Percentiles rank a stretch among this genome's conserved stretches.
These are phyloP conservation scores for Ypsolopha scabrella DNA, from an alignment of 2,888 invertebrate species.

Conservation along the genomic window DNA sequence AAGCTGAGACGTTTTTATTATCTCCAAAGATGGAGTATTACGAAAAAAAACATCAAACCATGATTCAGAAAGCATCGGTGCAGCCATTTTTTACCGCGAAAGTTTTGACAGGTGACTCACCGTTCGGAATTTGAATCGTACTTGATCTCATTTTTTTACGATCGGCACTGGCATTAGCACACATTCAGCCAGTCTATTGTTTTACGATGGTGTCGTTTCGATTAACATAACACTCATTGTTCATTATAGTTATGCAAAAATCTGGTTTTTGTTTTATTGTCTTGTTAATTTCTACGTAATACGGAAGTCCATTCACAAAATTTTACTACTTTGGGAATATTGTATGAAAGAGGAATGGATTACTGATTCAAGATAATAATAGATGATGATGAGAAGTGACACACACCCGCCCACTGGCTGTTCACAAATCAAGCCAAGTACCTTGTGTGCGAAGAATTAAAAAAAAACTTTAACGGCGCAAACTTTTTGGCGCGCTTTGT, in stretches of 20 bases:
- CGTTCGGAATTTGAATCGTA: conserved; percentile 19
- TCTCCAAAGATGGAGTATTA: no score
- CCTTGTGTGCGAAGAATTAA: neutral
- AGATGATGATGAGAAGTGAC: neutral
- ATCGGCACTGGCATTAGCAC: neutral
- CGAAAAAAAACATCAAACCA: conserved; percentile 9
- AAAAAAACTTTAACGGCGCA: neutral
- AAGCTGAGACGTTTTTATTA: no score
- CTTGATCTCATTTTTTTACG: conserved; percentile 11
- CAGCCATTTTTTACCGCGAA: conserved; percentile 38
- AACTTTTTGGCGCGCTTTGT: conserved; percentile 2
- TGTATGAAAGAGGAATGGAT: neutral
- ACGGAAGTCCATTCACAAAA: no score
- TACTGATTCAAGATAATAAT: neutral
- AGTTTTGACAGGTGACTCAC: conserved; percentile 47
- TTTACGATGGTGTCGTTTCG: conserved; percentile 4
- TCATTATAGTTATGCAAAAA: no score
- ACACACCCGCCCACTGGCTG: neutral
- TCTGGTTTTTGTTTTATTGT: no score
- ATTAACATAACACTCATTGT: no score
- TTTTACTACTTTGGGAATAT: neutral
- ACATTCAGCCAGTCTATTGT: neutral
- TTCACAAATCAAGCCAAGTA: neutral
- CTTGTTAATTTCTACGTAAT: no score
- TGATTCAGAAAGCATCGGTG: conserved; percentile 15